phyloP scores from a whole-genome alignment of 2,888 invertebrate species.

The Macaria notata region DNA sequence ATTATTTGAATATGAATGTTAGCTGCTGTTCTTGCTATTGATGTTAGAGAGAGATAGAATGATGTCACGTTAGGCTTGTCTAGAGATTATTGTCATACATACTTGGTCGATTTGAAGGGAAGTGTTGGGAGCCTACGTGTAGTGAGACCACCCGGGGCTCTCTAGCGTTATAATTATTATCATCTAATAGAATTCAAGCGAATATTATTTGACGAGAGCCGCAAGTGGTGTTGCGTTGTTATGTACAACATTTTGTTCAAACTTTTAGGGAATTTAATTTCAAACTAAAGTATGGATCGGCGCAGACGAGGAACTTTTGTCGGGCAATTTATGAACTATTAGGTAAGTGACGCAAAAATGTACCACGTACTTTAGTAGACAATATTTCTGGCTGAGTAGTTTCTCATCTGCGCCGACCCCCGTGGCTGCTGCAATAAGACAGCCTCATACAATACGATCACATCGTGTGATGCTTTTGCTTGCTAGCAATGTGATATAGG shows the following conservation, averaged over 20 bases:
- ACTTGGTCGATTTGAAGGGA: slow-evolving; percentile 72
- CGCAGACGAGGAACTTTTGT: too few relatives aligned
- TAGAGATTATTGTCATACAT: slow-evolving; percentile 77
- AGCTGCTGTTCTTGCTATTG: slow-evolving; percentile 23
- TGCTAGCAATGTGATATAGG: slow-evolving; percentile 65
- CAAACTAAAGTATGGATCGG: too few relatives aligned
- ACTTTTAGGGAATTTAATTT: slow-evolving; percentile 26
- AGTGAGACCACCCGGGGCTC: slow-evolving; percentile 38
- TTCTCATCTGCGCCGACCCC: slow-evolving; percentile 36
- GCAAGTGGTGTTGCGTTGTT: slow-evolving; percentile 43
- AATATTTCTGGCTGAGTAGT: too few relatives aligned
- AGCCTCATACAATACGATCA: slow-evolving; percentile 64
- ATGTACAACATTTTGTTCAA: slow-evolving; percentile 49
- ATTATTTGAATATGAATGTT: neutral
- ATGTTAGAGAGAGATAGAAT: slow-evolving; percentile 46
- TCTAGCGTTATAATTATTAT: slow-evolving; percentile 34
- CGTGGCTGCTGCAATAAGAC: slow-evolving; percentile 45
- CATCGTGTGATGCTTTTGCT: slow-evolving; percentile 74
- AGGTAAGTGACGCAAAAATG: too few relatives aligned
- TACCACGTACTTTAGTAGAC: too few relatives aligned
- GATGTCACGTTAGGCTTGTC: slow-evolving; percentile 64
- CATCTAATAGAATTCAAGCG: slow-evolving; percentile 39
- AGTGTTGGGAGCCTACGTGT: slow-evolving; percentile 50
- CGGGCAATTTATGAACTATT: too few relatives aligned
- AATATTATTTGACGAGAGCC: slow-evolving; percentile 40